These are phyloP conservation scores for Nasua narica DNA, from an alignment of 2,797 vertebrate species.

Conservation along the genomic window DNA sequence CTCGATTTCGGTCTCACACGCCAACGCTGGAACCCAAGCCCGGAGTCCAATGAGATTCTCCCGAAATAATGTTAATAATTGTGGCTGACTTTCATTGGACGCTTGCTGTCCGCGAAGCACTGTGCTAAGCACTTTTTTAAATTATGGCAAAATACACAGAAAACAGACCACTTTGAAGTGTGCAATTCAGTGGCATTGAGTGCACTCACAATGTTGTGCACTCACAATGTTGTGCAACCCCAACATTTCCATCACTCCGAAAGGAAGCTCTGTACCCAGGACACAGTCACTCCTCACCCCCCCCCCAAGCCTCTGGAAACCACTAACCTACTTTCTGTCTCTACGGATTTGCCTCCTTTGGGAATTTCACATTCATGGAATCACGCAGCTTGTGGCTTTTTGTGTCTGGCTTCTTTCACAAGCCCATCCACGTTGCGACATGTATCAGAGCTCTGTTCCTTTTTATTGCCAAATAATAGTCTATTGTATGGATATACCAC, in stretches of 20 bases:
- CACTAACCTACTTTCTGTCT: neutral
- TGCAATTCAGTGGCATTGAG: neutral
- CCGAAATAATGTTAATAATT: neutral
- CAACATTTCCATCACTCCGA: neutral
- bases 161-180: neutral
- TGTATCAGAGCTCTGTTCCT: neutral
- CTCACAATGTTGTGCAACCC: too few relatives aligned
- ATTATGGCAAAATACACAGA: neutral
- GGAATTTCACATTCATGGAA: neutral
- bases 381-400: neutral
- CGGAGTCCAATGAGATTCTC: fast-evolving
- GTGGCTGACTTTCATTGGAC: neutral
- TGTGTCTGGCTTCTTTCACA: neutral
- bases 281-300: neutral
- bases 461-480: neutral
- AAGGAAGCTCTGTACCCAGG: neutral
- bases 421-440: fast-evolving
- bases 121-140: neutral
- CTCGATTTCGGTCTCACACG: neutral
- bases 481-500: neutral
- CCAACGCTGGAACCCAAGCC: neutral
- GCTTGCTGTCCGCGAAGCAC: neutral
- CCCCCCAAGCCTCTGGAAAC: neutral
- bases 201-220: neutral
- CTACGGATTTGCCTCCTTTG: neutral